Base-by-base conservation (phyloP, 2,797 vertebrate species). In the Premnoplex brunnescens region DNA sequence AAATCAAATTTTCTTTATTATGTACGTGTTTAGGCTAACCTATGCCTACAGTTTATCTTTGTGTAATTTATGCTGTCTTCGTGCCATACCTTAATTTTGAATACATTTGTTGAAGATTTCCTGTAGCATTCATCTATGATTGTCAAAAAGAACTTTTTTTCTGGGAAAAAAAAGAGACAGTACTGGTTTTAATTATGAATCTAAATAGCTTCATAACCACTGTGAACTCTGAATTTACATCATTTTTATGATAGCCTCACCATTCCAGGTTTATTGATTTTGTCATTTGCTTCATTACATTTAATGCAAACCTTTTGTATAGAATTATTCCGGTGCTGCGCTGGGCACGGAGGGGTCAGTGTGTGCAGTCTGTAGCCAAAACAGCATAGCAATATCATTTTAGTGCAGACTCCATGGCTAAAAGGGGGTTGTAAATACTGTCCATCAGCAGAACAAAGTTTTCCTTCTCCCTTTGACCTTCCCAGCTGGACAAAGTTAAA, bases 151-250 rank as follows among this genome's bases (percentile, higher is more conserved):
- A 97, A 96, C 97, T 98, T 98, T 98, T 97, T 97, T 97, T 97
- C 93, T 97, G 91, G 91, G 97, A 48, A 71, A 52, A 52, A 52
- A 89, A 54, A 97, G 48, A 80, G 90, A 84, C 97, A 97, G 97
- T 93, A 78, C 97, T 97, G 97, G 96, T 98, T 98, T 98, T 98
- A 98, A 98, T 98, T 98, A 98, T 97, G 96, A 96, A 98, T 98
- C 97, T 97, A 98, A 98, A 98, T 97, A 97, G 97, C 97, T 97
- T 97, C 97, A 97, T 97, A 98, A 98, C 97, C 98, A 95, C 94
- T 83, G 93, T 98, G 98, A 98, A 98, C 98, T 96, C 97, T 93
- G 95, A 96, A 97, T 98, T 98, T 98, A 97, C 97, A 98, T 98
- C 98, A 98, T 98, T 98, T 98, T 97, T 98, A 97, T 97, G 98